Percentiles rank a stretch among this genome's conserved stretches.
These are phyloP conservation scores for Drosophila mercatorum DNA, from an alignment of 2,888 invertebrate genomes.

Conservation along the genomic window DNA sequence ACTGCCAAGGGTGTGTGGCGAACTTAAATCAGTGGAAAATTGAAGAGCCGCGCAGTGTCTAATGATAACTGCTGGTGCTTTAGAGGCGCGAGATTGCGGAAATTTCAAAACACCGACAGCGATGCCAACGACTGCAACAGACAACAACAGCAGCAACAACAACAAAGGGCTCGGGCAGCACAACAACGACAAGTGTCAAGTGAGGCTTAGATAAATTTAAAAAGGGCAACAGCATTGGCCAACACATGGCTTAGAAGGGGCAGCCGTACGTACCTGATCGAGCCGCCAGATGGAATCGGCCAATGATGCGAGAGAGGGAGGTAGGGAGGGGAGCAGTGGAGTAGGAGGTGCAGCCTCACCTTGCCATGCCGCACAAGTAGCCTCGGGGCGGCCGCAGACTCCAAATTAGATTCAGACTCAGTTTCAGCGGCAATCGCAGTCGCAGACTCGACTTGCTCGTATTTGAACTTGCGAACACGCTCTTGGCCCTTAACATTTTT, in stretches of 20 bases:
- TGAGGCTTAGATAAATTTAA: conserved; percentile 77
- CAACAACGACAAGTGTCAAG: conserved; percentile 75
- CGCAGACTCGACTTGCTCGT: conserved; percentile 41
- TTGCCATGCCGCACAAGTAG: conserved; percentile 76
- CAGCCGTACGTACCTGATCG: conserved; percentile 11
- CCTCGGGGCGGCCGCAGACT: conserved; percentile 55
- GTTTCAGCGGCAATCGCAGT: conserved; percentile 20
- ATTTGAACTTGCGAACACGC: conserved; percentile 82
- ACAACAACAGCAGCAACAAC: conserved; percentile 32
- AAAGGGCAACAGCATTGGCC: conserved; percentile 69
- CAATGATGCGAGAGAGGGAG: conserved; percentile 6
- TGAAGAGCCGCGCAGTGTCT: conserved; percentile 69
- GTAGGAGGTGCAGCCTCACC: conserved; percentile 48
- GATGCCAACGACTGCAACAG: conserved; percentile 42
- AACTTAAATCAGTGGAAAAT: conserved; percentile 72
- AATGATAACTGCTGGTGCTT: conserved; percentile 76
- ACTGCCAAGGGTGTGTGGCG: conserved; percentile 52
- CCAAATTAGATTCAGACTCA: conserved; percentile 22
- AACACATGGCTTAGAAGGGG: conserved; percentile 41
- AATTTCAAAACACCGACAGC: conserved; percentile 55
- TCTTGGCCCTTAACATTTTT: conserved; percentile 82
- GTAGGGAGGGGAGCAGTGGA: neutral
- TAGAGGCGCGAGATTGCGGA: conserved; percentile 77
- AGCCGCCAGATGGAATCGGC: conserved; percentile 16
- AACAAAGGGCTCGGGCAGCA: conserved; percentile 22